These are phyloP conservation scores for Columbina picui DNA, from an alignment of 2,113 vertebrate genomes.

Conservation along the genomic window DNA sequence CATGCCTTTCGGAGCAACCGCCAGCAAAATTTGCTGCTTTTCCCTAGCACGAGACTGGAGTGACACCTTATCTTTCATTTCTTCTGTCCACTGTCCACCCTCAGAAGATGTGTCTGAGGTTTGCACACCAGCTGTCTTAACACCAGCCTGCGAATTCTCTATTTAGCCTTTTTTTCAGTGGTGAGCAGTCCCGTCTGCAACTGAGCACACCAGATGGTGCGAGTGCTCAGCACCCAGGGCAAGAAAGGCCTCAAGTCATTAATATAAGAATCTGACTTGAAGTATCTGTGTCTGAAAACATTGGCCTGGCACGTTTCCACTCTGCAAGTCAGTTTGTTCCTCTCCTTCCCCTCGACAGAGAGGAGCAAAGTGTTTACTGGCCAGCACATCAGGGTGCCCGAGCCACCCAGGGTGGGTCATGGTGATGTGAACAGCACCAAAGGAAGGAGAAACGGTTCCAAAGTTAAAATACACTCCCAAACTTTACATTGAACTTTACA, in stretches of 20 bases:
- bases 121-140: not conserved
- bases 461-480: not conserved
- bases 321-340: not conserved
- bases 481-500: not conserved
- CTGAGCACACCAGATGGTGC: not conserved
- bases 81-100: not conserved
- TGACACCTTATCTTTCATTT: not conserved
- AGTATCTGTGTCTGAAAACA: not conserved
- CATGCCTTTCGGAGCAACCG: accelerated
- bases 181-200: not conserved
- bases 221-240: not conserved
- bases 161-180: not conserved
- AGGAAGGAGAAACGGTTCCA: not conserved
- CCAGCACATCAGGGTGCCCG: accelerated
- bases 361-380: not conserved
- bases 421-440: not conserved
- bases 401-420: not conserved
- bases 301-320: not conserved
- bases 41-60: not conserved
- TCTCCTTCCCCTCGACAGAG: not conserved
- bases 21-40: not conserved
- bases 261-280: not conserved
- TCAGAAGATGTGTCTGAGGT: not conserved
- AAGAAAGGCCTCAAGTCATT: not conserved
- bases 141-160: not conserved